A percentile compares a stretch with the other conserved stretches of the same genome.
Conservation (phyloP, 2,797 vertebrate genomes). For the Triplophysa yarkandensis region DNA sequence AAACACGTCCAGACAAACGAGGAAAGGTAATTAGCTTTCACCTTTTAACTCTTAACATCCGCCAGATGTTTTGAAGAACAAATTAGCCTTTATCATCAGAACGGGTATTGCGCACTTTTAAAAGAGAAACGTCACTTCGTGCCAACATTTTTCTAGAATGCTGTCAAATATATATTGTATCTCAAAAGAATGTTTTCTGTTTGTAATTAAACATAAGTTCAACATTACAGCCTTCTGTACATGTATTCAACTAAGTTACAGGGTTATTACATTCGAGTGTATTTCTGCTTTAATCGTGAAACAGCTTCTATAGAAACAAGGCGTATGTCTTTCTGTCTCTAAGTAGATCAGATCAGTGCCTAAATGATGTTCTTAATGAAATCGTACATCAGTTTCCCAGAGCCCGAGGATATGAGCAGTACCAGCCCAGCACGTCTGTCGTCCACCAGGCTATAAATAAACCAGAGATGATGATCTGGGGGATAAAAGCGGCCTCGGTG, state of each 20-base stretch:
- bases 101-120: slow-evolving; percentile 24
- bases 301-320: not conserved
- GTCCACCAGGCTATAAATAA: slow-evolving; percentile 42
- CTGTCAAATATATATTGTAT: not conserved
- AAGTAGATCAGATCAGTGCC: slow-evolving; percentile 33
- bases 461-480: slow-evolving; percentile 50
- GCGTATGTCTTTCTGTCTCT: slow-evolving; percentile 1
- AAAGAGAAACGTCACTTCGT: slow-evolving; percentile 39
- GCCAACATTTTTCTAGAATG: slow-evolving; percentile 19
- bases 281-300: not conserved
- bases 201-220: not conserved
- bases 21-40: slow-evolving; percentile 41
- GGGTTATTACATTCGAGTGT: not conserved
- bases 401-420: slow-evolving; percentile 32
- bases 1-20: slow-evolving; percentile 40
- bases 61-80: slow-evolving; percentile 36
- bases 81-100: slow-evolving; percentile 22
- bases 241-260: slow-evolving; percentile 14
- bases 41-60: slow-evolving; percentile 39
- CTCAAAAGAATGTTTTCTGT: slow-evolving; percentile 37
- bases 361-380: slow-evolving; percentile 49
- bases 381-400: slow-evolving; percentile 43
- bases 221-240: no score
- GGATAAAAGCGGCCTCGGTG: slow-evolving; percentile 51
- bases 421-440: slow-evolving; percentile 14